A percentile compares a stretch with the other conserved stretches of the same genome.
phyloP scores from a whole-genome alignment of 92 coral and sea anemone genomes.

The Porites divaricata region DNA sequence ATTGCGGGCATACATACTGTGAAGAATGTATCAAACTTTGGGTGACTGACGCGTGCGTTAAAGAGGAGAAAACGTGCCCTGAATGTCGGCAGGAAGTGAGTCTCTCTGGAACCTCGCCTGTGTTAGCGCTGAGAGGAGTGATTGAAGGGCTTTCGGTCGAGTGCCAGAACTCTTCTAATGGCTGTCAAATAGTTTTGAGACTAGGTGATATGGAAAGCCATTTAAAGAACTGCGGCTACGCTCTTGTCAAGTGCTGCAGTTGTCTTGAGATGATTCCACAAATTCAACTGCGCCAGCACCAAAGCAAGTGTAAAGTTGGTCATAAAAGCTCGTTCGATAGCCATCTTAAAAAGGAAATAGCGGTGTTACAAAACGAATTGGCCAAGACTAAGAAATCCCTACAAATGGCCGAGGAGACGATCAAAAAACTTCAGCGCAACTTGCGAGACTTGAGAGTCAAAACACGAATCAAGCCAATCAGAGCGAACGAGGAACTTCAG shows the following conservation, averaged over 20 bases:
- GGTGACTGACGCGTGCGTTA: conserved; percentile 54
- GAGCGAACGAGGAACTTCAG: conserved; percentile 67
- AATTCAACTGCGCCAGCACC: conserved; percentile 72
- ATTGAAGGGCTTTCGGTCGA: conserved; percentile 81
- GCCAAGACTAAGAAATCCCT: conserved; percentile 80
- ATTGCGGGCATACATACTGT: conserved; percentile 97
- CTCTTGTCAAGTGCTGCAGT: conserved; percentile 77
- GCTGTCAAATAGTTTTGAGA: conserved; percentile 82
- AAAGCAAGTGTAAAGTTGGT: conserved; percentile 65
- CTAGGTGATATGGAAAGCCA: conserved; percentile 78
- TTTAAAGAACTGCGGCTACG: conserved; percentile 64
- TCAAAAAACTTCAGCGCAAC: conserved; percentile 72
- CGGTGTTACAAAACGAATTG: conserved; percentile 77
- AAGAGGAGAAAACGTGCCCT: conserved; percentile 72
- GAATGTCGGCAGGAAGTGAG: conserved; percentile 76
- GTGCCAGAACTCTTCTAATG: conserved; percentile 81
- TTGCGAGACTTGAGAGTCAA: conserved; percentile 75
- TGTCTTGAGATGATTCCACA: conserved; percentile 68
- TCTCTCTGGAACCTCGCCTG: conserved; percentile 64
- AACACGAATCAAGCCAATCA: conserved; percentile 47
- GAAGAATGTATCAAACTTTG: conserved; percentile 84
- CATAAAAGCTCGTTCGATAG: conserved; percentile 53
- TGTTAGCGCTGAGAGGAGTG: conserved; percentile 84
- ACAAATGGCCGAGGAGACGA: conserved; percentile 79
- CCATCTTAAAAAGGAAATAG: conserved; percentile 68